phyloP scores from a whole-genome alignment of 1,140 invertebrate species.

The Drosophila lacteicornis region DNA sequence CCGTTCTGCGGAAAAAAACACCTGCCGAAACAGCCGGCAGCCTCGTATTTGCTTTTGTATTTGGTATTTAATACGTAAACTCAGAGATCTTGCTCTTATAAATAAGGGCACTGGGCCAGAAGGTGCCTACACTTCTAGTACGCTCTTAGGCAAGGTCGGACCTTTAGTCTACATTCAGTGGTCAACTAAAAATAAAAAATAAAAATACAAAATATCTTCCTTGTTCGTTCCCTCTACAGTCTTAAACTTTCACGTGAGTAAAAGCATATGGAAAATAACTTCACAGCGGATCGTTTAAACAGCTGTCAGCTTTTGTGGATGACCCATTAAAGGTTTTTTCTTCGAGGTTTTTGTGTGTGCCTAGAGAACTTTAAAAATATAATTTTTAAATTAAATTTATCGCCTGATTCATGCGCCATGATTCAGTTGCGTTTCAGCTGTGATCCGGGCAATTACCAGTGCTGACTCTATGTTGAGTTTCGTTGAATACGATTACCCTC shows the following conservation, averaged over 20 bases:
- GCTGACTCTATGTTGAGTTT: conserved; percentile 9
- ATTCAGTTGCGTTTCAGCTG: conserved; percentile 26
- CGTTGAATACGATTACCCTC: conserved; percentile 21
- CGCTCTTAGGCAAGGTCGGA: conserved; percentile 23
- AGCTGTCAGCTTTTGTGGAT: conserved; percentile 35
- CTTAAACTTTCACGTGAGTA: conserved; percentile 40
- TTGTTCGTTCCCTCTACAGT: not conserved
- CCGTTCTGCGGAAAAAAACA: conserved; percentile 64
- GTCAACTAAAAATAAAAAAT: not conserved
- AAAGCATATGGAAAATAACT: not conserved
- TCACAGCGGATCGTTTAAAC: conserved; percentile 34
- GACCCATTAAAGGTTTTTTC: conserved; percentile 22
- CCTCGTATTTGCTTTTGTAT: conserved; percentile 36
- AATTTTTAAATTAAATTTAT: conserved; percentile 7
- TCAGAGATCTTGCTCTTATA: conserved; percentile 27
- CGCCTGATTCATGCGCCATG: not conserved
- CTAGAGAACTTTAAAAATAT: conserved; percentile 5
- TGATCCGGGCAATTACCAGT: conserved; percentile 8
- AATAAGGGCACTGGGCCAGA: conserved; percentile 34
- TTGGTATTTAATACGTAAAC: conserved; percentile 45
- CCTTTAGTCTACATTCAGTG: conserved; percentile 8
- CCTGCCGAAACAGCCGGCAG: conserved; percentile 36
- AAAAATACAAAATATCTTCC: not conserved
- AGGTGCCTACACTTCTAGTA: conserved; percentile 16
- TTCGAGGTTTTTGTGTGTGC: conserved; percentile 5